Percentiles rank a stretch among this genome's conserved stretches.
Evolutionary conservation across 2,797 vertebrate species (phyloP).

Genomic region (Mergus octosetaceus): DNA sequence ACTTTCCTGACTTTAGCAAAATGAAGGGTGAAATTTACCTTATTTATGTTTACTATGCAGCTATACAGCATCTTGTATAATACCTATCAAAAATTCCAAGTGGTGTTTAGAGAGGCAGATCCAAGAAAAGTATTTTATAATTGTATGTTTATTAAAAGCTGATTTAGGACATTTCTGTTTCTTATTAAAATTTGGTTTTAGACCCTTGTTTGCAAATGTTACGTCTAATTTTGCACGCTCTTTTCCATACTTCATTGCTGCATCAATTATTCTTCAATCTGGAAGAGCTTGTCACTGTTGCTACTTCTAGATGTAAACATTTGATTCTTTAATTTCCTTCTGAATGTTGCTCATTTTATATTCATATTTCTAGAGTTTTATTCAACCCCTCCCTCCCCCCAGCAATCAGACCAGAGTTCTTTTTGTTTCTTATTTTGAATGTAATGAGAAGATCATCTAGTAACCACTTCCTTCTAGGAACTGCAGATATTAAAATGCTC

Average conservation of each 20-base stretch:
- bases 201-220: background rate
- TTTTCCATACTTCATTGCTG: background rate
- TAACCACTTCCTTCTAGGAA: background rate
- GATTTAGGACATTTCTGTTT: background rate
- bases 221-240: background rate
- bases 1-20: background rate
- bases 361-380: background rate
- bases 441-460: background rate
- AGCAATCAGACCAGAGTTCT: background rate
- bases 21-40: background rate
- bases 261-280: background rate
- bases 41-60: background rate
- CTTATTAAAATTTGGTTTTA: background rate
- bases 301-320: background rate
- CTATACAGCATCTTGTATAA: background rate
- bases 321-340: background rate
- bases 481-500: background rate
- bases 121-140: accelerated
- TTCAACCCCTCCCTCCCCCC: background rate
- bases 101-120: background rate
- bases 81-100: background rate
- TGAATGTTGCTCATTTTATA: background rate
- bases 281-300: background rate
- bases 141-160: background rate
- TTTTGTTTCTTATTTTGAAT: background rate